Percentiles rank a stretch among this genome's conserved stretches.
These are phyloP conservation scores for Acanthaster planci DNA, from an alignment of 35 echinoderm and acorn worm species.

Conservation along the genomic window DNA sequence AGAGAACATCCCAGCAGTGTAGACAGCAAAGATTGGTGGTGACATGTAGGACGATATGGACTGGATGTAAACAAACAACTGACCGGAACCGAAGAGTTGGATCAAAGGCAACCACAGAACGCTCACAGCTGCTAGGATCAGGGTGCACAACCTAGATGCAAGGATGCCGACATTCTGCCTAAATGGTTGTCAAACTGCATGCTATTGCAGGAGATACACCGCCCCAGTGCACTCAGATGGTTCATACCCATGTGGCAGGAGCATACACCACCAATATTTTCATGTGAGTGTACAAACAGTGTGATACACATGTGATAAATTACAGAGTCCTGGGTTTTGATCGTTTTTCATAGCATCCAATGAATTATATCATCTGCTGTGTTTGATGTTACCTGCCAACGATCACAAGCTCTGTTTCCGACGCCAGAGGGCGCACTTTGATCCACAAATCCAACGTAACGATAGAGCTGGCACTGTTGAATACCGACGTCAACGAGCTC, in stretches of 20 bases:
- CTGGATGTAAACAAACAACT: constrained; percentile 92
- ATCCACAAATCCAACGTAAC: constrained; percentile 86
- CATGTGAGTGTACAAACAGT: too few relatives aligned
- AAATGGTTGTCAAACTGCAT: too few relatives aligned
- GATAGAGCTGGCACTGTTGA: constrained; percentile 88
- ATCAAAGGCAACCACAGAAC: constrained; percentile 90
- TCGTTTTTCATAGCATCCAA: too few relatives aligned
- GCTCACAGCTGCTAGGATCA: constrained; percentile 69
- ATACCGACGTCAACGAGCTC: constrained; percentile 90
- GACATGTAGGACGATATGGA: constrained; percentile 95
- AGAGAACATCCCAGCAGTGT: constrained; percentile 76
- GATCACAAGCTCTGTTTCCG: constrained; percentile 70
- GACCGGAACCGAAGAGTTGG: constrained; percentile 74
- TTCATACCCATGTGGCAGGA: too few relatives aligned
- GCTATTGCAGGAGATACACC: too few relatives aligned
- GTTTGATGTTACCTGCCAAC: constrained; percentile 73
- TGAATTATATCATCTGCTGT: too few relatives aligned
- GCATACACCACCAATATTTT: too few relatives aligned
- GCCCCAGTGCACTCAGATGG: too few relatives aligned
- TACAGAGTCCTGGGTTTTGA: too few relatives aligned
- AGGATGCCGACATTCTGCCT: too few relatives aligned
- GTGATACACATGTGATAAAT: too few relatives aligned
- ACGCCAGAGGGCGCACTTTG: constrained; percentile 61
- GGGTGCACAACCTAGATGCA: constrained; percentile 54
- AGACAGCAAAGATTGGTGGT: constrained; percentile 94